Evolutionary conservation across 2,888 invertebrate species (phyloP).

Genomic region (Melinaea menophilus): DNA sequence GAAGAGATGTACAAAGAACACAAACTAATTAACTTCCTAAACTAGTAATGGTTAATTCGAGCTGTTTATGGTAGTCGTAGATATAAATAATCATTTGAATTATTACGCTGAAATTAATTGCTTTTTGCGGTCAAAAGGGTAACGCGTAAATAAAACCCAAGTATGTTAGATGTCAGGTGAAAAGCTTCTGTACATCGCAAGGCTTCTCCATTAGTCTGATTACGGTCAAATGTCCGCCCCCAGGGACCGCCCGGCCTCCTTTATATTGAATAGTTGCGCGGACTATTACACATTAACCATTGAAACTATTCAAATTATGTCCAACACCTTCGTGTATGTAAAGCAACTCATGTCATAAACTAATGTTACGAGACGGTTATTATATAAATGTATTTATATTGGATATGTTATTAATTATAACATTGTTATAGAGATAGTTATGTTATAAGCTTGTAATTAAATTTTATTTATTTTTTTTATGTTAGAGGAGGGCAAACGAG

Average conservation of each 20-base stretch:
- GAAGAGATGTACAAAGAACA: neutral
- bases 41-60: neutral
- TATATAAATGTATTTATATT: too few relatives aligned
- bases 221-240: slow-evolving; percentile 67
- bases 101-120: slow-evolving; percentile 21
- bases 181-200: slow-evolving; percentile 57
- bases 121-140: slow-evolving; percentile 30
- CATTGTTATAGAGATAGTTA: neutral
- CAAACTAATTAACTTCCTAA: neutral
- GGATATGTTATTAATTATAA: neutral
- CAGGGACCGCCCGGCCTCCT: slow-evolving; percentile 40
- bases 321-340: slow-evolving; percentile 13
- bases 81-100: slow-evolving; percentile 8
- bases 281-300: slow-evolving; percentile 26
- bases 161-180: slow-evolving; percentile 53
- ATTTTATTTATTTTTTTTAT: too few relatives aligned
- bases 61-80: neutral
- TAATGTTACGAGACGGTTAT: neutral
- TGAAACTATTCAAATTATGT: slow-evolving; percentile 27
- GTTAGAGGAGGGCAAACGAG: too few relatives aligned
- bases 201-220: slow-evolving; percentile 73
- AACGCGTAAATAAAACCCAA: slow-evolving; percentile 24
- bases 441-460: neutral
- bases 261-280: slow-evolving; percentile 28
- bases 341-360: slow-evolving; percentile 14